Percentiles rank a stretch among this genome's conserved stretches.
Evolutionary conservation across 2,888 invertebrate genomes (phyloP).

Genomic region (Biston stratarius): DNA sequence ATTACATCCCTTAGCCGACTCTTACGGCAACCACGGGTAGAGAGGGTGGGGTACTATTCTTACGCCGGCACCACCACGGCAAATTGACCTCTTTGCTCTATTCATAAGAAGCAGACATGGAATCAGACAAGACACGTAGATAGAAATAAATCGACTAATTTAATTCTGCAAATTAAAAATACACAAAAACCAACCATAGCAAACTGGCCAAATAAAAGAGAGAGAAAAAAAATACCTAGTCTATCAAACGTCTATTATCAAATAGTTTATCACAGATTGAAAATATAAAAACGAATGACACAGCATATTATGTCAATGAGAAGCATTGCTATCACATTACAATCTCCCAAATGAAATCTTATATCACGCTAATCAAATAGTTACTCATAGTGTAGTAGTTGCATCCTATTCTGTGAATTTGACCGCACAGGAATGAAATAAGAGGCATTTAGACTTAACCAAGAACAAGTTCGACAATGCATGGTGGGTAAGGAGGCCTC

Average conservation of each 20-base stretch:
- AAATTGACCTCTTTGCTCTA: too few relatives aligned
- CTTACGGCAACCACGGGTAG: too few relatives aligned
- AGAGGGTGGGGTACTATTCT: too few relatives aligned
- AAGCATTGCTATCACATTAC: constrained; percentile 4
- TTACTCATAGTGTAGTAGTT: constrained; percentile 1
- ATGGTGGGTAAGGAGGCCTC: too few relatives aligned
- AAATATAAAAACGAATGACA: constrained; percentile 13
- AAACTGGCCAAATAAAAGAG: neutral
- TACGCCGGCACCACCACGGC: too few relatives aligned
- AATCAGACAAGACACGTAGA: neutral
- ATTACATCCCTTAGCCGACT: too few relatives aligned
- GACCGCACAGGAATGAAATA: constrained; percentile 9
- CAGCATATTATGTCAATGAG: neutral
- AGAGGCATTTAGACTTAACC: constrained; percentile 1
- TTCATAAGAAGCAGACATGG: too few relatives aligned
- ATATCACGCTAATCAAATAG: constrained; percentile 28
- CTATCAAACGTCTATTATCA: constrained; percentile 9
- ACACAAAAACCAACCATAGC: neutral
- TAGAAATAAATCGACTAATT: neutral
- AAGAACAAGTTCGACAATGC: neutral
- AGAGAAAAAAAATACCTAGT: neutral
- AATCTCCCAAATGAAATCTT: constrained; percentile 26
- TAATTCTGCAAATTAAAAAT: constrained; percentile 6
- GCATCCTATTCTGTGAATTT: neutral
- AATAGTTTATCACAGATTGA: constrained; percentile 5